A percentile compares a stretch with the other conserved stretches of the same genome.
These are phyloP conservation scores for Latrodectus elegans DNA, from an alignment of 2,888 invertebrate genomes.

Conservation along the genomic window DNA sequence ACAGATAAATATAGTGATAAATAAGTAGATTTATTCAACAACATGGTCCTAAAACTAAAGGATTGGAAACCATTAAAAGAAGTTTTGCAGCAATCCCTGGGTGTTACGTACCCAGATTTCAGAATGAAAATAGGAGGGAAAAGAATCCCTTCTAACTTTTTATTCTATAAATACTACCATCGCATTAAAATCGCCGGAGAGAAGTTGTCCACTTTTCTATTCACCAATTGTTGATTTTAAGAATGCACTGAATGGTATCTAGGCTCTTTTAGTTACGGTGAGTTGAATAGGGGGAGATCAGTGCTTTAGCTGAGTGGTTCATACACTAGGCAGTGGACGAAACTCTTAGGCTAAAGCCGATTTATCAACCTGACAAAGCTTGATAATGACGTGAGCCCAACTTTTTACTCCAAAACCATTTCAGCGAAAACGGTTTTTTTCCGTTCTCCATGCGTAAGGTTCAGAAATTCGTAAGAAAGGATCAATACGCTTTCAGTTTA, in stretches of 20 bases:
- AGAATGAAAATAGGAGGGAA: background rate
- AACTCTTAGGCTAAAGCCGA: slow-evolving; percentile 50
- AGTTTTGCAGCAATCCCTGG: no score
- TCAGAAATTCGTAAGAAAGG: no score
- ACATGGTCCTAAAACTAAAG: no score
- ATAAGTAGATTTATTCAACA: no score
- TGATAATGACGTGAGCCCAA: slow-evolving; percentile 24
- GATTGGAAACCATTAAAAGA: no score
- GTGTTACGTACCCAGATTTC: no score
- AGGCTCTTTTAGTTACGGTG: slow-evolving; percentile 10
- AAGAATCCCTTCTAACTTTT: slow-evolving; percentile 6
- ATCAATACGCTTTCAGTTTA: no score
- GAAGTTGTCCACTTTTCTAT: slow-evolving; percentile 2
- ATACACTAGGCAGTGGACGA: slow-evolving; percentile 13
- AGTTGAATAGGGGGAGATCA: slow-evolving; percentile 50
- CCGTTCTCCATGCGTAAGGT: no score
- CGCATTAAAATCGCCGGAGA: slow-evolving; percentile 39
- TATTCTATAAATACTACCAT: slow-evolving; percentile 28
- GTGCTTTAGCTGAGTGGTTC: slow-evolving; percentile 33
- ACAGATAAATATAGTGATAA: no score
- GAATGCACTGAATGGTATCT: slow-evolving; percentile 11
- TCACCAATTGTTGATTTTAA: slow-evolving; percentile 30
- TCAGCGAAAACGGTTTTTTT: no score
- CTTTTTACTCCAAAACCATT: background rate
- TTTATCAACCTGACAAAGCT: slow-evolving; percentile 60